Evolutionary conservation across 2,888 invertebrate genomes (phyloP), one percentile per base, ranked within the genome.

Genomic region (Agonopterix heracliana): DNA sequence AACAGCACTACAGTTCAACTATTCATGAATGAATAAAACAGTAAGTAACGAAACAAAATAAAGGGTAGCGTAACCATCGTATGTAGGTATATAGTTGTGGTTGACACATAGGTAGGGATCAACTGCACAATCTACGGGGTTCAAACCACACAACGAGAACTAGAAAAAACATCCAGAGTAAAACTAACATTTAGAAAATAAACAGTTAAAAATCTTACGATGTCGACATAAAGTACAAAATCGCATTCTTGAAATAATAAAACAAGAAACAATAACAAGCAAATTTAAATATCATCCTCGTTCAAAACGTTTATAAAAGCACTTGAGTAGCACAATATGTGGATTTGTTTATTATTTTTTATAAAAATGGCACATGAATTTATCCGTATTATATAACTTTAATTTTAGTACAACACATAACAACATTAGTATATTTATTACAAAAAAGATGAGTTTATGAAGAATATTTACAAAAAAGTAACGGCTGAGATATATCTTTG

Each of bases 241-340:
- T 66, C 61, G 73, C 75, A 81, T 72, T 75, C 74, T 60, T 68
- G 67, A 60, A 71, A 66, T 7, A 72, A 60, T 65, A 68, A 54
- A 68, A 7, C 64, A 65, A 61, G 71, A 68, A 63, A 59, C 66
- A 70, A 78, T 65, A 78, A 78, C 86, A 87, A 88, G 87, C 87
- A 88, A 88, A 88, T 88, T 88, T 83, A 87, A 86, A 78, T 85
- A 86, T 87, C 83, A 66, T 68, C 69, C 66, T 70, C 65, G 65
- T 73, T 71, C 65, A 70, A 68, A 78, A 79, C 74, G 73, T 77
- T 75, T 74, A 78, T 79, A 81, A 83, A 87, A 87, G 87, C 86
- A 85, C 86, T 86, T 81, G 74, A 78, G 68, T 85, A 83, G 84
- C 84, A 85, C 79, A 74, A 72, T 73, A 74, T 70, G 73, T 78